Evolutionary conservation across 1,140 invertebrate genomes (phyloP).

Genomic region (Teleopsis dalmanni): DNA sequence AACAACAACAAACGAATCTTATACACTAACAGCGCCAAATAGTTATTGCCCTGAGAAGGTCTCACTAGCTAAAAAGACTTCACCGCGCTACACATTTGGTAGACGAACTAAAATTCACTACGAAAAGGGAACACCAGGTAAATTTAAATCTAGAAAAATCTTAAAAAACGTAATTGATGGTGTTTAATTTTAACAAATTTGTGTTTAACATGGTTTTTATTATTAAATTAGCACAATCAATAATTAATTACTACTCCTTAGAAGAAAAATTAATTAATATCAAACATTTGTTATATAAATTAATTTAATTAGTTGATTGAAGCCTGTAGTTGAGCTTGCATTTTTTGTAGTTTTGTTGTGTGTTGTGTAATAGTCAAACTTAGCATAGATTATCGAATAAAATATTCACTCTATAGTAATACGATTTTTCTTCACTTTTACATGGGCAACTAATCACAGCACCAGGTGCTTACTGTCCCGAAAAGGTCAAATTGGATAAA

Average conservation of each 20-base stretch:
- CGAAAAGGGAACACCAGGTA: conserved; percentile 46
- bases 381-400: no score
- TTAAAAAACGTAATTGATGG: not conserved
- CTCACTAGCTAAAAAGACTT: conserved; percentile 50
- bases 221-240: not conserved
- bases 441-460: no score
- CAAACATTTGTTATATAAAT: not conserved
- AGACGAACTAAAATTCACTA: conserved; percentile 43
- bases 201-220: not conserved
- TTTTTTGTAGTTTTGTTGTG: no score
- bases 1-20: conserved; percentile 9
- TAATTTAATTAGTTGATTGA: no score
- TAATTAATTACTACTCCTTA: not conserved
- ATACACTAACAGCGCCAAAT: conserved; percentile 48
- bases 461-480: conserved; percentile 54
- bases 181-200: not conserved
- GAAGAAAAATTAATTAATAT: not conserved
- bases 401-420: no score
- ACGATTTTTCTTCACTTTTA: no score
- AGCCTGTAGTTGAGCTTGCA: no score
- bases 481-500: conserved; percentile 53
- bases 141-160: conserved; percentile 8
- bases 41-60: conserved; percentile 56
- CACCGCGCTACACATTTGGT: conserved; percentile 45
- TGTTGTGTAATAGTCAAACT: no score